These are phyloP conservation scores for Procavia capensis DNA, from an alignment of 2,113 vertebrate genomes.

Conservation along the genomic window DNA sequence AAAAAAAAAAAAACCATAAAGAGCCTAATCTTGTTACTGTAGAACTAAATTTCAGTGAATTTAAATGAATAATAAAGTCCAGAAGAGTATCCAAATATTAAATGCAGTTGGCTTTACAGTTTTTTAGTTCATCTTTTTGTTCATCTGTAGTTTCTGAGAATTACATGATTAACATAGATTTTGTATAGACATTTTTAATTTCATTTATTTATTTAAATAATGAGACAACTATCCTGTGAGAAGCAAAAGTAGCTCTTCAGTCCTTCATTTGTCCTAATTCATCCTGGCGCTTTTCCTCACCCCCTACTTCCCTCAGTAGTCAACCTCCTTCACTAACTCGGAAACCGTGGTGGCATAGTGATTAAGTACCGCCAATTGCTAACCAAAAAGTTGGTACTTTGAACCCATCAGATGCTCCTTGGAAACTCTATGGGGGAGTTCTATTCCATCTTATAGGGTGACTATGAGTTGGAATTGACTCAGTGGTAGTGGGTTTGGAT, in stretches of 20 bases:
- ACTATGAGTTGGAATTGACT: no score
- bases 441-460: no score
- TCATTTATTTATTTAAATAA: neutral
- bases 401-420: no score
- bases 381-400: no score
- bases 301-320: neutral
- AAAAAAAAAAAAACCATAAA: neutral
- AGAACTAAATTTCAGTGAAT: constrained; percentile 26
- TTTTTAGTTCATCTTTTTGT: neutral
- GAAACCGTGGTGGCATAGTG: no score
- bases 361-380: no score
- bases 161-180: neutral
- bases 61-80: constrained; percentile 6
- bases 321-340: no score
- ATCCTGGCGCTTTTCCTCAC: neutral
- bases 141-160: neutral
- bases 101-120: neutral
- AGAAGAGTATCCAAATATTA: neutral
- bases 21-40: neutral
- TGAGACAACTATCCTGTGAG: neutral
- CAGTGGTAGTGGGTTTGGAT: no score
- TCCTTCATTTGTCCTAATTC: neutral
- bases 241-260: neutral
- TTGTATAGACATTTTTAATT: neutral
- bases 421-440: no score